Evolutionary conservation across 1,140 invertebrate species (phyloP), one percentile per base, ranked within the genome.

Genomic region (Drosophila nasuta): DNA sequence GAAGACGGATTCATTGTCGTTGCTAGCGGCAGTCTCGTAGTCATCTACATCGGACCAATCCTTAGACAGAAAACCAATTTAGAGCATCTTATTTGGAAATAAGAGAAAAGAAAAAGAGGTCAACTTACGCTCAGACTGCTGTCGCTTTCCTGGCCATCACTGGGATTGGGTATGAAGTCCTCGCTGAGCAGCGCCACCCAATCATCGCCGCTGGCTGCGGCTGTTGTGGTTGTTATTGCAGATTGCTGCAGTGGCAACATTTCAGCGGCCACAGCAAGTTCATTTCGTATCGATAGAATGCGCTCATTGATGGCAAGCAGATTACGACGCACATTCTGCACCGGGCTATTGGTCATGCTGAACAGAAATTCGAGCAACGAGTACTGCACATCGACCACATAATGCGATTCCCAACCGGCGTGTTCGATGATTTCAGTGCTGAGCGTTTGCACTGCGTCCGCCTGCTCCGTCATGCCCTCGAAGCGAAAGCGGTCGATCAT

Each of bases 331-430:
- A 92, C 54, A 13, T 77, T 82, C 11, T 79, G 90, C 5, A 91
- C 75, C 1, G 92, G 90, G 33, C 72, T 77, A 41, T 81, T 17
- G 4, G 91, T 66, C 25, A 91, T 15, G 8, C 52, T 15, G 2
- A 92, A 20, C 1, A 93, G 28, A n/a, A 92, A 92, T 43, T 92
- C 81, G 0, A 93, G 30, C 13, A 92, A n/a, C 0, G 83, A 67
- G 82, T 86, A 92, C 41, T 82, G 73, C 5, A 82, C 54, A 48
- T 92, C 79, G 30, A 76, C 33, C 56, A 83, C 67, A 41, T 77
- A 69, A 11, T 83, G 77, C 5, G 69, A 70, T 10, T 52, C 33
- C 51, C 69, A 76, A 1, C 63, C 13, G 0, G 81, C 75, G 41
- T 87, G 63, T 0, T 76, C 67, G 11, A 92, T 58, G 5, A 91